Evolutionary conservation across 2,113 vertebrate genomes (phyloP), one percentile per base, ranked within the genome.

Genomic region (Rousettus leschenaultii): DNA sequence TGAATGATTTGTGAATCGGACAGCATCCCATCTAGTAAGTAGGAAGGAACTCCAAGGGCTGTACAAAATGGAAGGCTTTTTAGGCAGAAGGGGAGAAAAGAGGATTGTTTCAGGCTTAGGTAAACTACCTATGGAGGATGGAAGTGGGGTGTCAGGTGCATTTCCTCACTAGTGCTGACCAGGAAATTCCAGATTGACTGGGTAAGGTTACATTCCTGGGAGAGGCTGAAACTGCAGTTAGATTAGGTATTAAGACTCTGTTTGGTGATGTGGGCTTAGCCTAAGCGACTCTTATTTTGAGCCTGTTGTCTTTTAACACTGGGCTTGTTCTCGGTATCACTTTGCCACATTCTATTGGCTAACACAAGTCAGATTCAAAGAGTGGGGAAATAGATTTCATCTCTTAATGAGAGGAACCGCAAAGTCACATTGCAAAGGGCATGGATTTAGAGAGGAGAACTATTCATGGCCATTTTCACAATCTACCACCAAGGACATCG

Each of bases 351-450:
- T 22, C 35, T n/a, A 0, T 61, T 48, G 68, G 33, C 2, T 45
- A 53, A 4, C 0, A 0, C 16, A 35, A 22, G 22, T 77, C 13
- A 66, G 59, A 61, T 35, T 78, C 38, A 14, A 63, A 45, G 16
- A 61, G 6, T 8, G 5, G 1, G 26, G 15, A 51, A 65, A 24
- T 0, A 2, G 7, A 55, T 7, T n/a, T 48, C 6, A 1, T n/a
- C n/a, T 86, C 59, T 88, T 38, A 35, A 21, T 16, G 48, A 55
- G 21, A 91, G 8, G 18, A 40, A 7, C 22, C 55, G 11, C 26
- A 61, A 7, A 35, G 48, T 71, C 83, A 43, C 24, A 1, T 43
- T n/a, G 33, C 19, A 65, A 21, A 84, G 51, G 26, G 13, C 40
- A 10, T 28, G 40, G 89, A 40, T 79, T 85, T 63, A 7, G 24